Conservation (phyloP, 2,113 vertebrate genomes). For the Charina bottae region DNA sequence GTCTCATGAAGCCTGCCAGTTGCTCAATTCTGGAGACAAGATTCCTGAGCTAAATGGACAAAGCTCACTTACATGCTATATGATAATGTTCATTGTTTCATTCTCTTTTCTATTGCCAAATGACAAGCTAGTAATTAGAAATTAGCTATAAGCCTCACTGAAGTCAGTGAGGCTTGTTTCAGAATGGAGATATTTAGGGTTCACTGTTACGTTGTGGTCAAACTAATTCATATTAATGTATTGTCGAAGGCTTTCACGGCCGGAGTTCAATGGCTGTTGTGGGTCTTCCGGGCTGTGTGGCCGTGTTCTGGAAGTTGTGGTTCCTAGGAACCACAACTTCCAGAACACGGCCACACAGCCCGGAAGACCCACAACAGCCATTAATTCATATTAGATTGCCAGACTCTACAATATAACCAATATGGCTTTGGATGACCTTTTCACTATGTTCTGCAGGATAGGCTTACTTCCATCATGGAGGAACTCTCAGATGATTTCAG, state of each 20-base stretch:
- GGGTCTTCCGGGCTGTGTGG: too few relatives aligned
- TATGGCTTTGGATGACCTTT: background rate
- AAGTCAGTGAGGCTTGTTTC: background rate
- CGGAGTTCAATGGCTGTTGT: too few relatives aligned
- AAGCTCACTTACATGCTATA: too few relatives aligned
- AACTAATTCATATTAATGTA: too few relatives aligned
- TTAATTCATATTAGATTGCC: too few relatives aligned
- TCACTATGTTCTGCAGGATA: background rate
- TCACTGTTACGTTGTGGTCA: background rate
- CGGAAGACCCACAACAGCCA: too few relatives aligned
- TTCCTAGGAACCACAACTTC: too few relatives aligned
- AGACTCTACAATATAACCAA: background rate
- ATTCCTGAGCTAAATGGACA: background rate
- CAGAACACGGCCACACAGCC: too few relatives aligned
- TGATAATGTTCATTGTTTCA: background rate
- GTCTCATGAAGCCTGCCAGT: background rate
- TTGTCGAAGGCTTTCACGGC: too few relatives aligned
- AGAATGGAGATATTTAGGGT: background rate
- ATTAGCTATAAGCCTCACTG: background rate
- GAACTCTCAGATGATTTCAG: background rate
- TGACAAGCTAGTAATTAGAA: background rate
- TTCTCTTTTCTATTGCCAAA: background rate
- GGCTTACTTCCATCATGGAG: too few relatives aligned
- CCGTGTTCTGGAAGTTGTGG: too few relatives aligned
- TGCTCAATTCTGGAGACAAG: background rate